Base-by-base conservation (phyloP, 2,888 invertebrate genomes). In the Eupithecia abbreviata region DNA sequence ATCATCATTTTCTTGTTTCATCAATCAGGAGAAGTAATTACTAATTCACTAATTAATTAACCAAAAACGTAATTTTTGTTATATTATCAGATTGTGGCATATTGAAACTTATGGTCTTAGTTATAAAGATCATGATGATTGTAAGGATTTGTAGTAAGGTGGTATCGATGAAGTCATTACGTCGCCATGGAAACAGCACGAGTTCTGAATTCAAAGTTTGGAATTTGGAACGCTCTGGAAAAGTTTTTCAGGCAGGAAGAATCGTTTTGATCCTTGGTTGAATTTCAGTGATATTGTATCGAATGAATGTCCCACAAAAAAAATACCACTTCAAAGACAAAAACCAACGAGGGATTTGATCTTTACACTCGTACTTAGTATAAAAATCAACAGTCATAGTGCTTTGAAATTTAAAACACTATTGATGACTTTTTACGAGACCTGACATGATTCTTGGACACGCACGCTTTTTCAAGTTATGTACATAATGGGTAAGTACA, bases 121-220 rank as follows among this genome's bases (percentile, higher is more conserved):
- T n/a, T 43, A 76, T 76, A 74, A 72, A 18, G 76, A 12, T 15
- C 42, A 58, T 18, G 65, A 15, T 47, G 41, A 45, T 62, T 41
- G 45, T 43, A 72, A 12, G 70, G 12, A 13, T 65, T 41, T 65
- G 12, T 65, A 12, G 58, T 47, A 62, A 62, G 72, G 69, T 72
- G 70, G 65, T 75, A 66, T 77, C 67, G 74, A 81, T 81, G 77
- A 75, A 82, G 81, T 80, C 79, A 76, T 82, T 77, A 83, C 76
- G 87, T 89, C 71, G 86, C 84, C 87, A 87, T 89, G 84, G 84
- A 82, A 84, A 88, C 88, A 83, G 84, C 84, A 87, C 88, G 87
- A 86, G 84, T 84, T 84, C 83, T 83, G 87, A 88, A 89, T 88
- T 87, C 82, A 83, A 84, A 88, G 83, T 86, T 86, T 80, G 83